Percentiles rank a stretch among this genome's conserved stretches.
Conservation (phyloP, 2,797 vertebrate species). For the Leptodactylus fallax region DNA sequence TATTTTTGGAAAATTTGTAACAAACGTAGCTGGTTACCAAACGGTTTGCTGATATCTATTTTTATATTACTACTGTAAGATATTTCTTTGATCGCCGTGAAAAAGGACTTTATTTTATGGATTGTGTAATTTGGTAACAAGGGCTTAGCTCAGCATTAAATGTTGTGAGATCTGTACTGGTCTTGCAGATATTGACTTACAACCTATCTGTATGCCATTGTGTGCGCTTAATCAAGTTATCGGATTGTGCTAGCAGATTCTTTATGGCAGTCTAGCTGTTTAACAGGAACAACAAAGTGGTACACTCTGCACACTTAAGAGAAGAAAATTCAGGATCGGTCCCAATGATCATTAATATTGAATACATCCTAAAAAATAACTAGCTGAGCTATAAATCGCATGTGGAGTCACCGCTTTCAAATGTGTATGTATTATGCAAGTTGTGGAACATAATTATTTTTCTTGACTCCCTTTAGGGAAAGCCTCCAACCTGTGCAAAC, state of each 20-base stretch:
- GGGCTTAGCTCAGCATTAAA: constrained; percentile 50
- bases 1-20: no score
- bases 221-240: constrained; percentile 57
- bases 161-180: constrained; percentile 5
- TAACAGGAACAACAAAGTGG: constrained; percentile 45
- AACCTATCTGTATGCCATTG: constrained; percentile 52
- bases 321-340: constrained; percentile 30
- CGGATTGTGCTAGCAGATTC: constrained; percentile 40
- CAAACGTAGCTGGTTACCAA: no score
- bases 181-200: constrained; percentile 37
- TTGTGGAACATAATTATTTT: constrained; percentile 40
- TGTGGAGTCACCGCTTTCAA: constrained; percentile 17
- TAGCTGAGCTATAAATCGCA: constrained; percentile 34
- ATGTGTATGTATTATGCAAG: constrained; percentile 43
- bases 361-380: constrained; percentile 51
- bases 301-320: constrained; percentile 20
- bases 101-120: constrained; percentile 18
- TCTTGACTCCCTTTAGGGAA: constrained; percentile 11
- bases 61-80: neutral
- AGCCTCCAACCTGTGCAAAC: constrained; percentile 14
- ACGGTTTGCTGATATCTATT: no score
- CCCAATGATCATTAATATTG: constrained; percentile 59
- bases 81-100: neutral
- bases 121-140: constrained; percentile 45
- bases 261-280: constrained; percentile 50